Evolutionary conservation across 2,888 invertebrate species (phyloP).

Genomic region (Nematopogon swammerdamellus): DNA sequence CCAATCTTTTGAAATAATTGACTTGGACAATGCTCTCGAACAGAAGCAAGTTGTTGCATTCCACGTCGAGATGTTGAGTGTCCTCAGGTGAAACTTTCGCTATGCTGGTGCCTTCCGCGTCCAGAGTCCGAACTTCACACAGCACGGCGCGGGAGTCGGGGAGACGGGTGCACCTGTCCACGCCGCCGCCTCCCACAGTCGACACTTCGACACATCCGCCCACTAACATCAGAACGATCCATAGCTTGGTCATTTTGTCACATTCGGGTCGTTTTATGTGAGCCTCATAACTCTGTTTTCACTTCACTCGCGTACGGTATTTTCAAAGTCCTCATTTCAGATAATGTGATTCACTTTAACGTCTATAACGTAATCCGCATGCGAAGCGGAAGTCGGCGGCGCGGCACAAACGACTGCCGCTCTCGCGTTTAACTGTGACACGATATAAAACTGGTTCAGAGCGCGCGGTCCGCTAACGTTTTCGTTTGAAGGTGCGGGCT

Average conservation of each 20-base stretch:
- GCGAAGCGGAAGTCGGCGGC: background rate
- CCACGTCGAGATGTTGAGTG: constrained; percentile 68
- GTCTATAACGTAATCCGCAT: background rate
- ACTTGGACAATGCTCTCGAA: constrained; percentile 75
- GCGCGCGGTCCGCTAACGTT: background rate
- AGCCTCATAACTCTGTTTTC: background rate
- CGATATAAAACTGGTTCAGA: background rate
- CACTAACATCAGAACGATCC: background rate
- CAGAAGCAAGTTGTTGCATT: constrained; percentile 73
- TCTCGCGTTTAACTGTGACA: background rate
- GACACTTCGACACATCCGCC: background rate
- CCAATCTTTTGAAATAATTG: constrained; percentile 68
- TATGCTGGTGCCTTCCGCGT: constrained; percentile 65
- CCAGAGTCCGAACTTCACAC: constrained; percentile 69
- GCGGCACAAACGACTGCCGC: background rate
- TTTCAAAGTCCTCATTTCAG: background rate
- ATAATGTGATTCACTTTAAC: too few species aligned
- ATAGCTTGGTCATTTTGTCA: background rate
- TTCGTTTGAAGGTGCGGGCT: background rate
- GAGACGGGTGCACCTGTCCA: constrained; percentile 43
- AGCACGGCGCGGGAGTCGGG: constrained; percentile 48
- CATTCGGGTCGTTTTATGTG: background rate
- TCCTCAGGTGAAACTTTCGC: constrained; percentile 58
- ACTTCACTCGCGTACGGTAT: background rate
- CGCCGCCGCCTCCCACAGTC: background rate